These are phyloP conservation scores for Haliclona indistincta DNA, from an alignment of 37 sponge, comb jelly and placozoan species.

Conservation along the genomic window DNA sequence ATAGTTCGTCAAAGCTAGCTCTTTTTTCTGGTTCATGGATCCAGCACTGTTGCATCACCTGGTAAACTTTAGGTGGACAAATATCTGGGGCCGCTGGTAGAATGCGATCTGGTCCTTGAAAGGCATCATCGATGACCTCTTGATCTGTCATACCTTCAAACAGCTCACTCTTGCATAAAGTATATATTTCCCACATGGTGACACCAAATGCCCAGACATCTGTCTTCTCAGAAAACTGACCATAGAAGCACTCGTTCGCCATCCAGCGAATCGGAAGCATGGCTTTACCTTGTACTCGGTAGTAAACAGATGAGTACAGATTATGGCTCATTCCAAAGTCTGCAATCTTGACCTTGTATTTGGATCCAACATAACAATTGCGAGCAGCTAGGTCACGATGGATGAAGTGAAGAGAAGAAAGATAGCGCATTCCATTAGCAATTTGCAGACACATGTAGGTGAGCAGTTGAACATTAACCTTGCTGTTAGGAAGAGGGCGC, in stretches of 20 bases:
- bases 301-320: slow-evolving; percentile 69
- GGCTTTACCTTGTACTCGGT: slow-evolving; percentile 53
- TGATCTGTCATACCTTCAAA: slow-evolving; percentile 65
- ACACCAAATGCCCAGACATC: slow-evolving; percentile 89
- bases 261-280: slow-evolving; percentile 83
- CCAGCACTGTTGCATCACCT: slow-evolving; percentile 64
- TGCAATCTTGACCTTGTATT: slow-evolving; percentile 68
- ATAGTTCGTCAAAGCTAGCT: slow-evolving; percentile 53
- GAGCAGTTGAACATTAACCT: slow-evolving; percentile 18
- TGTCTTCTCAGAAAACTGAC: slow-evolving; percentile 78
- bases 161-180: slow-evolving; percentile 56
- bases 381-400: slow-evolving; percentile 87
- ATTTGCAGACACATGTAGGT: slow-evolving; percentile 68
- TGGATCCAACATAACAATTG: slow-evolving; percentile 75
- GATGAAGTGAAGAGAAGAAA: slow-evolving; percentile 67
- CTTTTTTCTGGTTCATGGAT: slow-evolving; percentile 47
- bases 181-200: slow-evolving; percentile 87
- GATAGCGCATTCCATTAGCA: slow-evolving; percentile 79
- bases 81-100: slow-evolving; percentile 30
- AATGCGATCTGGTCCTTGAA: slow-evolving; percentile 41
- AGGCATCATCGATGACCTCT: slow-evolving; percentile 65
- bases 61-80: slow-evolving; percentile 63
- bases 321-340: slow-evolving; percentile 87
- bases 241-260: slow-evolving; percentile 83
- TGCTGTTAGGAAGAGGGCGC: not conserved